Percentiles rank a stretch among this genome's conserved stretches.
Conservation (phyloP, 92 coral and sea anemone genomes). For the Palythoa caribaeorum region DNA sequence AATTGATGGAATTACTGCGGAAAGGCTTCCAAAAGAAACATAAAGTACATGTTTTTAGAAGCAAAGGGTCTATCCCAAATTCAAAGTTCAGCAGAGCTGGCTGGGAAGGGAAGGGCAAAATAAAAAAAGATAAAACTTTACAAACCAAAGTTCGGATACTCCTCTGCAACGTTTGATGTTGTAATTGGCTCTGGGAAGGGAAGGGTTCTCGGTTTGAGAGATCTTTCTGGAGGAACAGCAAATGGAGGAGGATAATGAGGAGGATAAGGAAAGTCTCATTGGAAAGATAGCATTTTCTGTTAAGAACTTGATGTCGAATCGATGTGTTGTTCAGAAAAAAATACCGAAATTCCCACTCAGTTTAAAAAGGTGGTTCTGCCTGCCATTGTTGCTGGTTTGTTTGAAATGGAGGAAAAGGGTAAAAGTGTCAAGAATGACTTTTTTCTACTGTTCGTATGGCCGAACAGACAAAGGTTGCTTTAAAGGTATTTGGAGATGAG, state of each 20-base stretch:
- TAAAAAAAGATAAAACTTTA: too few relatives aligned
- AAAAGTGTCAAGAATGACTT: conserved; percentile 30
- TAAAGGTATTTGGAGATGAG: conserved; percentile 36
- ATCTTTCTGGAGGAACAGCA: neutral
- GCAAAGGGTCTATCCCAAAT: too few relatives aligned
- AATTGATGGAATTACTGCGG: too few relatives aligned
- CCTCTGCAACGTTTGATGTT: neutral
- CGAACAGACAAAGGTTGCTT: conserved; percentile 19
- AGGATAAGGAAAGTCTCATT: neutral
- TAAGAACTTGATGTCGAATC: neutral
- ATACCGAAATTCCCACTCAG: conserved; percentile 14
- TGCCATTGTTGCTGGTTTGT: conserved; percentile 48
- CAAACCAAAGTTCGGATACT: too few relatives aligned
- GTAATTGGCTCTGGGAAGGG: neutral
- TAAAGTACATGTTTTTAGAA: too few relatives aligned
- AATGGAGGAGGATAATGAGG: neutral
- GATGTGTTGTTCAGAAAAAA: neutral
- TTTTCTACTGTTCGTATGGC: conserved; percentile 33
- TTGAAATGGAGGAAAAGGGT: conserved; percentile 3
- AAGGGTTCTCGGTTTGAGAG: neutral
- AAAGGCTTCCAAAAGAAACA: too few relatives aligned
- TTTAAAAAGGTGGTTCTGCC: conserved; percentile 35
- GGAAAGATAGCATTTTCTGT: neutral
- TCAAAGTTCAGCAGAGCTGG: too few relatives aligned
- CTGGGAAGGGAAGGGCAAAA: too few relatives aligned